Evolutionary conservation across 2,113 vertebrate genomes (phyloP), one percentile per base, ranked within the genome.

Genomic region (Phaethon lepturus): DNA sequence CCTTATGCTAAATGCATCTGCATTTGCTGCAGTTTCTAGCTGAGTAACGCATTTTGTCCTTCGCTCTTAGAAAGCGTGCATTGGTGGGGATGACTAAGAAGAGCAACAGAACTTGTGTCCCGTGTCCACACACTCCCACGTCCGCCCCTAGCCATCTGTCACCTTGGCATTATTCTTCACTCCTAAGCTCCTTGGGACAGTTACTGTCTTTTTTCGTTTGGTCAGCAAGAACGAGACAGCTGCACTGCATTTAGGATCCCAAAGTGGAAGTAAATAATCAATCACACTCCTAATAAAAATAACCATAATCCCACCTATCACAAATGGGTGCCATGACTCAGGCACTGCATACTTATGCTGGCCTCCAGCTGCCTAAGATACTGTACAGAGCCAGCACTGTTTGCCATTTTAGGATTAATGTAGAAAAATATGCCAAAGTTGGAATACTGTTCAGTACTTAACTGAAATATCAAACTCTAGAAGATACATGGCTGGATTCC

Each of bases 381-480:
- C 81, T 11, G 22, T 0, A 15, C 74, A 47, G 90, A 66, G 80
- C 80, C 96, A 93, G 86, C 28, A 33, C 5, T 17, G 2, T 44
- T 26, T 42, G 45, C 86, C 68, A 75, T 56, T 67, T 84, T 5
- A 29, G 60, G 80, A 92, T 97, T 91, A 75, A 74, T 28, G 56
- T 1, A 28, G 79, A 63, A 31, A 68, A 93, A 81, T 7, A 9
- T 7, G 79, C 86, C 79, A 60, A 22, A 56, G 11, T 73, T 72
- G 67, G 86, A 40, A 89, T 13, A 28, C 16, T 49, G 15, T 10
- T 92, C 55, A 7, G 52, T 2, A 4, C 83, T n/a, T 42, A 74
- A 71, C 56, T 93, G 95, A 95, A 91, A 40, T 13, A 85, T 95
- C 94, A 95, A n/a, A n/a, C 67, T 95, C 50, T 5, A 47, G 87